These are phyloP conservation scores for Fukomys damarensis DNA, from an alignment of 2,113 vertebrate species.

Conservation along the genomic window DNA sequence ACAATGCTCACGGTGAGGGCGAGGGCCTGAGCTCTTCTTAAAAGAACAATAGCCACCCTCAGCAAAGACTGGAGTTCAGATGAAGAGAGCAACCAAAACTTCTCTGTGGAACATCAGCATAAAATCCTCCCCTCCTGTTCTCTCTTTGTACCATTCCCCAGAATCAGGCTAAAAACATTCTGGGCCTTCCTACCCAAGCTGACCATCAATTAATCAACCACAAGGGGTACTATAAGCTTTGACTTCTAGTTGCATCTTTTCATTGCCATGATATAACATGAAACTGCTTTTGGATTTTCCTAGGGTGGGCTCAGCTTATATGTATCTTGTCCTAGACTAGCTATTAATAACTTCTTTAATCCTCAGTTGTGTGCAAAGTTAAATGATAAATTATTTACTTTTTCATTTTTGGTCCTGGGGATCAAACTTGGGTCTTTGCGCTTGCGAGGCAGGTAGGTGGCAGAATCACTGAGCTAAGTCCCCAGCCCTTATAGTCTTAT, in stretches of 20 bases:
- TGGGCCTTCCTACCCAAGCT: not conserved
- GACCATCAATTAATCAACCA: not conserved
- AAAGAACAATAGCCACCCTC: not conserved
- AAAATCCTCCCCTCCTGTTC: not conserved
- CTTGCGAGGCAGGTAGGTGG: too few relatives aligned
- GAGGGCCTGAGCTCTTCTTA: not conserved
- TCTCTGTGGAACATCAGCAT: not conserved
- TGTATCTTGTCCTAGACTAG: not conserved
- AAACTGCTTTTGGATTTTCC: not conserved
- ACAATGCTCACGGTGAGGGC: too few relatives aligned
- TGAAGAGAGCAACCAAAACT: not conserved
- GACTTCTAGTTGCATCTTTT: not conserved
- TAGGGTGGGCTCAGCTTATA: not conserved
- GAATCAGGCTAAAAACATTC: not conserved
- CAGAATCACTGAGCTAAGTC: too few relatives aligned
- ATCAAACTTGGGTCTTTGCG: too few relatives aligned
- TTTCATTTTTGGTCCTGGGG: too few relatives aligned
- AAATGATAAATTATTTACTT: slow-evolving; percentile 24
- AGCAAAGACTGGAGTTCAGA: not conserved
- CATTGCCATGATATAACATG: not conserved
- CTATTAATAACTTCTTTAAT: not conserved
- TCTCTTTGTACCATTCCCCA: not conserved
- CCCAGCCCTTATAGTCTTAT: not conserved
- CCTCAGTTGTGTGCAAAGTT: not conserved
- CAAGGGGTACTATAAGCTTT: not conserved